Percentiles rank a stretch among this genome's conserved stretches.
Conservation (phyloP, 2,797 vertebrate genomes). For the Gallirallus australis region DNA sequence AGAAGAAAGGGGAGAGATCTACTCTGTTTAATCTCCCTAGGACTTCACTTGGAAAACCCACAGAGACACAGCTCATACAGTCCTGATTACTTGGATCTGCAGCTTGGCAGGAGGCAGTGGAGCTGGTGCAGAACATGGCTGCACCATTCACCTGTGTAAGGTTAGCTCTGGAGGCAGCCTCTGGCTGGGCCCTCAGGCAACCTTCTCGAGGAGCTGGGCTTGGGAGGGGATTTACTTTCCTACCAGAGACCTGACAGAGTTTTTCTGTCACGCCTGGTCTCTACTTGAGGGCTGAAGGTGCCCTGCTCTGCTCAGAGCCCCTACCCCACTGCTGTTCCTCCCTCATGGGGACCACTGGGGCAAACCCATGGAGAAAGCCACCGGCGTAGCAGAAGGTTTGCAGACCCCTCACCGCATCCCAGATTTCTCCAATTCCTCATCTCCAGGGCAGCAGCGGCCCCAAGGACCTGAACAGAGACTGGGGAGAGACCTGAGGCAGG, state of each 20-base stretch:
- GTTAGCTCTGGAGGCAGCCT: background rate
- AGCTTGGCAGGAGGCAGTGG: background rate
- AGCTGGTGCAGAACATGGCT: background rate
- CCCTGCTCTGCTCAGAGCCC: background rate
- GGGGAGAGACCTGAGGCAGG: background rate
- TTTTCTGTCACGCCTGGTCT: background rate
- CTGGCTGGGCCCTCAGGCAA: background rate
- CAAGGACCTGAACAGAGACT: background rate
- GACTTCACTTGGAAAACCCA: background rate
- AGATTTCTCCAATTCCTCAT: background rate
- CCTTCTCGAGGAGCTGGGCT: background rate
- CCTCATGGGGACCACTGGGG: accelerated
- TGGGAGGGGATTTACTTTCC: background rate
- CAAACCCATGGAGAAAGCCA: accelerated
- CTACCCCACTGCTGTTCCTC: accelerated
- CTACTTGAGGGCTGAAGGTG: background rate
- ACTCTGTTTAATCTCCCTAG: background rate
- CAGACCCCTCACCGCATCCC: background rate
- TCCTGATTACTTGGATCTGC: background rate
- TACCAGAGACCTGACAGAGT: background rate
- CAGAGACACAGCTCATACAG: accelerated
- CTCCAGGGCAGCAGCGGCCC: background rate
- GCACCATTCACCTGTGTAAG: accelerated
- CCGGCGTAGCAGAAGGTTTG: accelerated
- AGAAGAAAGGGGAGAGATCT: background rate